Percentiles rank a stretch among this genome's conserved stretches.
Evolutionary conservation across 1,140 invertebrate species (phyloP).

Genomic region (Drosophila bocqueti): DNA sequence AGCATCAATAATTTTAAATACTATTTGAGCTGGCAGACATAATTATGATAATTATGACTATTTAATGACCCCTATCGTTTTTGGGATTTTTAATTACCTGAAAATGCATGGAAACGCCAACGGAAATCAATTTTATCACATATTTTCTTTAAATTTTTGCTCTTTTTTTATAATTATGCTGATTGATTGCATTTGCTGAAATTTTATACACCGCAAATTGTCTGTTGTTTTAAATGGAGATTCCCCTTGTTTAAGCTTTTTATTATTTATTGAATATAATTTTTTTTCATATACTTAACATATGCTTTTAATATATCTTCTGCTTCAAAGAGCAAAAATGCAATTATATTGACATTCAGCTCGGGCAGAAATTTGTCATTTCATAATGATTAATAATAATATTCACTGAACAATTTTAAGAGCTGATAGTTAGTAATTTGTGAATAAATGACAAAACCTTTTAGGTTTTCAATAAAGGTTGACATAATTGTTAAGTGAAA

Average conservation of each 20-base stretch:
- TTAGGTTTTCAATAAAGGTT: background rate
- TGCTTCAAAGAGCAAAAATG: background rate
- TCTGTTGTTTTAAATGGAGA: background rate
- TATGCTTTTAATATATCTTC: background rate
- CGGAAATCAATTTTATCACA: background rate
- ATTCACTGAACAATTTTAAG: slow-evolving; percentile 1
- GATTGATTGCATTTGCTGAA: slow-evolving; percentile 11
- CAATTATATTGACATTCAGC: background rate
- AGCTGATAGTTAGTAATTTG: background rate
- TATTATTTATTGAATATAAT: too few species aligned
- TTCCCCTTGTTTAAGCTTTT: too few species aligned
- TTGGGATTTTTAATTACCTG: slow-evolving; percentile 18
- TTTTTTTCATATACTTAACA: background rate
- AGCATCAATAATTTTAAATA: slow-evolving; percentile 38
- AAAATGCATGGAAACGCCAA: slow-evolving; percentile 11
- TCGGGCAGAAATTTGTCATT: background rate
- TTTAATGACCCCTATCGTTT: slow-evolving; percentile 25
- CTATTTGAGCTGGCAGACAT: background rate
- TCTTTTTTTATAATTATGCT: background rate
- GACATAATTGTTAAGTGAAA: background rate
- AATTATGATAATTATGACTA: slow-evolving; percentile 35
- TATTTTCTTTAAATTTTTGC: slow-evolving; percentile 3
- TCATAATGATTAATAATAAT: background rate
- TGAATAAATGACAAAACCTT: background rate
- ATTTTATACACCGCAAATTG: background rate